Base-by-base conservation (phyloP, 2,888 invertebrate genomes). In the Autographa pulchrina region DNA sequence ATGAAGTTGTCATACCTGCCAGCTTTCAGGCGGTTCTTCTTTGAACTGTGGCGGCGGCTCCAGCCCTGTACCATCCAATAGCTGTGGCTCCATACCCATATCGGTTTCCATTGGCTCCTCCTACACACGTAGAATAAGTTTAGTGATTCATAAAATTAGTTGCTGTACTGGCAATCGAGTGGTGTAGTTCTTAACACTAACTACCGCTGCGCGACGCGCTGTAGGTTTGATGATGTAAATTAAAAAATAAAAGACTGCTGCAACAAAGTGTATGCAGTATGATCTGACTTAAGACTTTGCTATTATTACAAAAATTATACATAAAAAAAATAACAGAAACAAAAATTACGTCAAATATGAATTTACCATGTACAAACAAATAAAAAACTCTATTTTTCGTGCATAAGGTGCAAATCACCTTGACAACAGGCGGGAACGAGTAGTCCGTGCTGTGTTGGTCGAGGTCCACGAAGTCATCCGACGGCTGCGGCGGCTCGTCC, bases 31-130 rank as follows among this genome's bases (percentile, higher is more conserved):
- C 38, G 96, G 95, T 82, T 96, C 96, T 72, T 96, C 95, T 72
- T 96, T 96, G 86, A 96, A 94, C 74, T 93, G 93, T 35, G 92
- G 89, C n/a, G 90, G 91, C 7, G 89, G 90, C 18, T 92, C 91
- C 59, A 89, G 68, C 2, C 88, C 82, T 4, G 88, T 48, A 2
- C 77, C 77, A 1, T 89, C 90, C 86, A 90, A 75, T 86, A 90
- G 85, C 2, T 90, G 90, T 6, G 90, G 90, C 0, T 93, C 95
- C 87, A 94, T 85, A 68, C 85, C 84, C 90, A 94, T 87, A 43
- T 94, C 94, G 0, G 90, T 89, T 62, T 95, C 95, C 8, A 95
- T 90, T 0, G 96, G 96, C 83, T 96, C 96, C 91, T 96, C 95
- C 95, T 95, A 54, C 13, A 68, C 14, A 67, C 14, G 58, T 8